Conservation (phyloP, 2,113 vertebrate species). For the Otolemur garnettii region DNA sequence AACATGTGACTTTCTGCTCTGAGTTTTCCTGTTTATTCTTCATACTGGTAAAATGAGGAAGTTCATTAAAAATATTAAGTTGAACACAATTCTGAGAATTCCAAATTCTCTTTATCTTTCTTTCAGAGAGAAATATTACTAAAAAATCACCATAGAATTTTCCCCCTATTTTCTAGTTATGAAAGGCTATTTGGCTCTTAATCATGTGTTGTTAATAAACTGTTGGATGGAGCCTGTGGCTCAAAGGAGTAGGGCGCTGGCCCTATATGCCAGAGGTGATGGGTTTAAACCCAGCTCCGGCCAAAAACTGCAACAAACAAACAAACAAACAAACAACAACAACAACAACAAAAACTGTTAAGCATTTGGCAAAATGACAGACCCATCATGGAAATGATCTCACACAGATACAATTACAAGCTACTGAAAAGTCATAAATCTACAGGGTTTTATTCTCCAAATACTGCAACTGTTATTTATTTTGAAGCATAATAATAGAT, state of each 20-base stretch:
- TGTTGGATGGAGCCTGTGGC: neutral
- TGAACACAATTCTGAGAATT: constrained; percentile 19
- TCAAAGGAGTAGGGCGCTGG: no score
- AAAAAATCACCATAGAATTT: neutral
- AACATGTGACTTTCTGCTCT: neutral
- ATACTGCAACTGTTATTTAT: neutral
- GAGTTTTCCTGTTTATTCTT: neutral
- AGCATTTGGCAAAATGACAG: neutral
- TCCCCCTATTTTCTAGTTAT: neutral
- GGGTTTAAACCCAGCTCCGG: no score
- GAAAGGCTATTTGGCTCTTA: neutral
- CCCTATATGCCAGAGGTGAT: no score
- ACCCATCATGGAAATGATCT: neutral
- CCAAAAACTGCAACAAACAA: no score
- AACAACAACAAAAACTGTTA: neutral
- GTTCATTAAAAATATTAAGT: neutral
- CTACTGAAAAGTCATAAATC: neutral
- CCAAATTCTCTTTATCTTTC: neutral
- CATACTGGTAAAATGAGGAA: neutral
- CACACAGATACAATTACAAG: neutral
- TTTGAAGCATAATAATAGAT: neutral
- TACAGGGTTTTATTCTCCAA: neutral
- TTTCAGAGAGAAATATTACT: neutral
- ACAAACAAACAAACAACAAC: no score
- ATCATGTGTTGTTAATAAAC: neutral